These are phyloP conservation scores for Piscicola geometra DNA, from an alignment of 2,888 invertebrate species.

Conservation along the genomic window DNA sequence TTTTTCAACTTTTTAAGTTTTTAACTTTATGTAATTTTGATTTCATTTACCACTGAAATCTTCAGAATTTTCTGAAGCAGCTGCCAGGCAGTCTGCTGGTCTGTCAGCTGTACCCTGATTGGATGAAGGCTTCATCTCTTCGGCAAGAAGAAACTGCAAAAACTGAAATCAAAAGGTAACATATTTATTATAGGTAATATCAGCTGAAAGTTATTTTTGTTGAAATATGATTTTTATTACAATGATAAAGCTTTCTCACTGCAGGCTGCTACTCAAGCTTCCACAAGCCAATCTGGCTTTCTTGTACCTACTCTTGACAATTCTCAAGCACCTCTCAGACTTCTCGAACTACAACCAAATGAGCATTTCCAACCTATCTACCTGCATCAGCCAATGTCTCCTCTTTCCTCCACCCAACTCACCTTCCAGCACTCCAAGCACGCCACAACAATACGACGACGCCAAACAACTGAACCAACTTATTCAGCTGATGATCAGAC, in stretches of 20 bases:
- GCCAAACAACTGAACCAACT: neutral
- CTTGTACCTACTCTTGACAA: neutral
- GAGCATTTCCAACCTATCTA: neutral
- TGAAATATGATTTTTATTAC: too few relatives aligned
- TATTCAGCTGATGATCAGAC: neutral
- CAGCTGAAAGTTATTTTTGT: too few relatives aligned
- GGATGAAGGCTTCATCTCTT: neutral
- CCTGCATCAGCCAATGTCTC: neutral
- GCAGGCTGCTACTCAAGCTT: neutral
- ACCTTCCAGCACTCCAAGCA: neutral
- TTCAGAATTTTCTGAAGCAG: neutral
- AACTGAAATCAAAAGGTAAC: too few relatives aligned
- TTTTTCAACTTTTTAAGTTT: neutral
- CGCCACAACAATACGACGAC: neutral
- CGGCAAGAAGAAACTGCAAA: too few relatives aligned
- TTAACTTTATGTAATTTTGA: neutral
- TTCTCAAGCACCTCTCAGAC: slow-evolving; percentile 1
- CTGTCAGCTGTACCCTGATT: neutral
- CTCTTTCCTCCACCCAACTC: neutral
- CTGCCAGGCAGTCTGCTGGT: neutral
- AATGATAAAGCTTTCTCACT: too few relatives aligned
- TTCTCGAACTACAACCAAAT: neutral
- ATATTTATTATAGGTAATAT: too few relatives aligned
- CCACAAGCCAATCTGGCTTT: neutral
- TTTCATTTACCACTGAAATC: neutral